Evolutionary conservation across 1,140 invertebrate species (phyloP).

Genomic region (Archivesica marissinica): DNA sequence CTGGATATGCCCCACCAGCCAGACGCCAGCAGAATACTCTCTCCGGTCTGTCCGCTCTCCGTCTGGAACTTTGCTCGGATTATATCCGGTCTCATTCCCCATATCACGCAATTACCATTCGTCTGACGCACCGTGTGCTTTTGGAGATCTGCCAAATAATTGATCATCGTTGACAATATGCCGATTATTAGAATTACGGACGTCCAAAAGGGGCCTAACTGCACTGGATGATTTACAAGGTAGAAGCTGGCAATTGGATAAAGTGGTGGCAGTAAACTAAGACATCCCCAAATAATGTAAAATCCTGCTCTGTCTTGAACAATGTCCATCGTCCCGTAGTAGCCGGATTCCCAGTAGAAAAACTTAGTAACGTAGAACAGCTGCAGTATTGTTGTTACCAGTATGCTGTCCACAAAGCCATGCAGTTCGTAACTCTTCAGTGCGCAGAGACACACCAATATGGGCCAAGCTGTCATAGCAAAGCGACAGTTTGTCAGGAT

Average conservation of each 20-base stretch:
- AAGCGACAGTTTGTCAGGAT: constrained; percentile 85
- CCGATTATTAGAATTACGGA: constrained; percentile 84
- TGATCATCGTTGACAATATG: constrained; percentile 82
- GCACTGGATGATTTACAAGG: constrained; percentile 84
- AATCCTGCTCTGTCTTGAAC: constrained; percentile 87
- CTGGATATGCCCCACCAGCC: constrained; percentile 88
- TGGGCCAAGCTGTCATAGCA: constrained; percentile 87
- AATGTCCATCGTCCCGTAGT: constrained; percentile 88
- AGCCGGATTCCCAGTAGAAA: constrained; percentile 88
- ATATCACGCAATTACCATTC: constrained; percentile 85
- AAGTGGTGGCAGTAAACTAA: constrained; percentile 86
- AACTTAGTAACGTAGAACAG: constrained; percentile 87
- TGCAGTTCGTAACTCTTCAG: constrained; percentile 83
- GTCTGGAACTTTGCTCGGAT: constrained; percentile 84
- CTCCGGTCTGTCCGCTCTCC: constrained; percentile 76
- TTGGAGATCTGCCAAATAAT: constrained; percentile 86
- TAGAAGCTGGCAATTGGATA: constrained; percentile 86
- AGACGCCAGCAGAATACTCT: constrained; percentile 85
- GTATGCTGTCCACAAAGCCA: constrained; percentile 84
- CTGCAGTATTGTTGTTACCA: constrained; percentile 84
- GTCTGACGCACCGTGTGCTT: constrained; percentile 84
- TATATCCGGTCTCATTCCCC: constrained; percentile 85
- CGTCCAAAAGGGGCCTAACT: constrained; percentile 76
- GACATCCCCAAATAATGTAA: constrained; percentile 87
- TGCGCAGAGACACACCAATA: constrained; percentile 84